phyloP scores from a whole-genome alignment of 2,888 invertebrate genomes.

The Melanargia galathea region DNA sequence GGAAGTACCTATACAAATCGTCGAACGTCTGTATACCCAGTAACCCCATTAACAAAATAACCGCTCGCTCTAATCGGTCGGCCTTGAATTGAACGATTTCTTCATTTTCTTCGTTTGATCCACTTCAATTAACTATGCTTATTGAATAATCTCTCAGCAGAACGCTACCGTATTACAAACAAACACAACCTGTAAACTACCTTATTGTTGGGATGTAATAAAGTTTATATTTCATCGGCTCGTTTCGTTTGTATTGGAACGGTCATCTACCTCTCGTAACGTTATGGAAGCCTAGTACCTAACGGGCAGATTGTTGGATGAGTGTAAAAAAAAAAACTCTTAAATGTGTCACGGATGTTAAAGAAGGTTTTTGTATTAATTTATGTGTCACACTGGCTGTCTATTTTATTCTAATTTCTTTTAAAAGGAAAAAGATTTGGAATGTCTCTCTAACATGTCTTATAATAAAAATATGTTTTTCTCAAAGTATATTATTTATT shows the following conservation, averaged over 20 bases:
- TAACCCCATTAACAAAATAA: slow-evolving; percentile 22
- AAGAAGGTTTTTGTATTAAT: no score
- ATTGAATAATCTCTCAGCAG: slow-evolving; percentile 39
- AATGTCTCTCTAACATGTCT: no score
- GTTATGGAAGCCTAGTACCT: slow-evolving; percentile 60
- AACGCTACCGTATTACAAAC: slow-evolving; percentile 12
- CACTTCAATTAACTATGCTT: slow-evolving; percentile 39
- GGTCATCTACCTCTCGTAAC: slow-evolving; percentile 64
- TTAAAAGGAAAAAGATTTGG: no score
- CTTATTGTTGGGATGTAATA: slow-evolving; percentile 27
- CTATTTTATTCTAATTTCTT: no score
- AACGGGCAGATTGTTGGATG: slow-evolving; percentile 55
- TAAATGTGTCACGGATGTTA: slow-evolving; percentile 38
- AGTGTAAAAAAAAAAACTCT: slow-evolving; percentile 58
- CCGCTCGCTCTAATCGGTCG: slow-evolving; percentile 20
- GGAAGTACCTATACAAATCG: slow-evolving; percentile 10
- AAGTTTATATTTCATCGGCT: slow-evolving; percentile 35
- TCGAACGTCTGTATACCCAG: background rate
- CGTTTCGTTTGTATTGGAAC: slow-evolving; percentile 46
- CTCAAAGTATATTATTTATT: no score
- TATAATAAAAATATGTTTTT: no score
- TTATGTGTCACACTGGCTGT: no score
- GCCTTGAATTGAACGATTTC: slow-evolving; percentile 34
- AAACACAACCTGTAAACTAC: slow-evolving; percentile 14
- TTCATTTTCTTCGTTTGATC: slow-evolving; percentile 34